Evolutionary conservation across 2,888 invertebrate genomes (phyloP).

Genomic region (Nyleta sp.): DNA sequence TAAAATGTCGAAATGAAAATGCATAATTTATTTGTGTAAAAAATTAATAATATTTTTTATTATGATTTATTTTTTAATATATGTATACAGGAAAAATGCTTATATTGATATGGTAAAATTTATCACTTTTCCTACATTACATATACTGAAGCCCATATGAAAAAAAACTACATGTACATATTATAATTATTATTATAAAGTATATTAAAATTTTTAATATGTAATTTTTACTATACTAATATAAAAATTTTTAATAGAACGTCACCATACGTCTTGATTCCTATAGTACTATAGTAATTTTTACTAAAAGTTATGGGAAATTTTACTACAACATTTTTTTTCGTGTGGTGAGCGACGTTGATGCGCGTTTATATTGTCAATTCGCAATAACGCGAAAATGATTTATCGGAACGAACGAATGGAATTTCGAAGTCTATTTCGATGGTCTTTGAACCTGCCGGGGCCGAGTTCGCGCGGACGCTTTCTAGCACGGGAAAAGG

Average conservation of each 20-base stretch:
- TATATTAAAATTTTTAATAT: background rate
- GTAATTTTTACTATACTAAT: background rate
- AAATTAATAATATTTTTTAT: background rate
- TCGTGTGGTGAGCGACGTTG: too few species aligned
- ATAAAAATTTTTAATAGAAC: background rate
- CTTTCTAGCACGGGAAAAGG: too few species aligned
- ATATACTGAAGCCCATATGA: too few species aligned
- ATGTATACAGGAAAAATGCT: background rate
- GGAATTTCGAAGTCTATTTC: too few species aligned
- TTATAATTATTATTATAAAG: background rate
- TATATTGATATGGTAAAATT: background rate
- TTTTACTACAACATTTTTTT: background rate
- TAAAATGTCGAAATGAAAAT: too few species aligned
- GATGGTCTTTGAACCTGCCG: too few species aligned
- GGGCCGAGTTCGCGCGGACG: too few species aligned
- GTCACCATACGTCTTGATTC: background rate
- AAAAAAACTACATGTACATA: too few species aligned
- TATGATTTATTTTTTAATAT: background rate
- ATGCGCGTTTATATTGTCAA: too few species aligned
- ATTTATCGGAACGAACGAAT: too few species aligned
- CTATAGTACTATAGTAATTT: conserved; percentile 4
- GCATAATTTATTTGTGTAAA: background rate
- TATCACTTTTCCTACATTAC: too few species aligned
- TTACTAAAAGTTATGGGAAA: background rate
- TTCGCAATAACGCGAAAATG: too few species aligned